Percentiles rank a stretch among this genome's conserved stretches.
Conservation (phyloP, 92 coral and sea anemone species). For the Meandrina meandrites region DNA sequence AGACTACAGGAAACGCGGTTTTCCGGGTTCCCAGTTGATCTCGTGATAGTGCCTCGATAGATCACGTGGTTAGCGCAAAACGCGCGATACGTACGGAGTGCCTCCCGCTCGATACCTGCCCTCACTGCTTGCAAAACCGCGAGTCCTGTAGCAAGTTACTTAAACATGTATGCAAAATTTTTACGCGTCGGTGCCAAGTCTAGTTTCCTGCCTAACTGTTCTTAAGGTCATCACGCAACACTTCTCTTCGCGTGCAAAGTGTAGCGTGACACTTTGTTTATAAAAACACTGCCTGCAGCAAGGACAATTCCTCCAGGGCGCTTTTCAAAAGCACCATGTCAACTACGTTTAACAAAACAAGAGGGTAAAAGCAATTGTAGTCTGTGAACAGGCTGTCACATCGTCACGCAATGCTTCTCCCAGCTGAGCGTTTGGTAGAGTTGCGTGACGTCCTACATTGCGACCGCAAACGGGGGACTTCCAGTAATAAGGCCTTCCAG, state of each 20-base stretch:
- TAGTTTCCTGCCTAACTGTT: background rate
- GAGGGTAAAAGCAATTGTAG: background rate
- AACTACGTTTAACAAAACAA: background rate
- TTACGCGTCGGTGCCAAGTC: background rate
- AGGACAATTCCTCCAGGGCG: background rate
- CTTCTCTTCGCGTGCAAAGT: background rate
- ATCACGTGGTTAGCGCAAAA: background rate
- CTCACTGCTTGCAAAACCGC: background rate
- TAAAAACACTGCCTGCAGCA: slow-evolving; percentile 1
- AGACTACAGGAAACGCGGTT: too few species aligned
- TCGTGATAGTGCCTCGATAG: too few species aligned
- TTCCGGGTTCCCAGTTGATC: too few species aligned
- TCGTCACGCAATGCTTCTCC: background rate
- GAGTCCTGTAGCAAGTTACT: background rate
- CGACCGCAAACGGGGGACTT: background rate
- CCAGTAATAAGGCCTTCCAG: too few species aligned
- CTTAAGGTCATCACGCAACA: background rate
- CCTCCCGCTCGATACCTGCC: background rate
- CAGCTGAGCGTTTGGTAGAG: background rate
- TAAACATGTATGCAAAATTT: background rate
- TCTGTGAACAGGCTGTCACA: background rate
- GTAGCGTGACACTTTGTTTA: background rate
- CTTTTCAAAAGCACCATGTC: background rate
- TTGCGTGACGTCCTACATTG: background rate
- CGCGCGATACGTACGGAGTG: too few species aligned